Evolutionary conservation across 2,113 vertebrate genomes (phyloP).

Genomic region (Oxyura jamaicensis): DNA sequence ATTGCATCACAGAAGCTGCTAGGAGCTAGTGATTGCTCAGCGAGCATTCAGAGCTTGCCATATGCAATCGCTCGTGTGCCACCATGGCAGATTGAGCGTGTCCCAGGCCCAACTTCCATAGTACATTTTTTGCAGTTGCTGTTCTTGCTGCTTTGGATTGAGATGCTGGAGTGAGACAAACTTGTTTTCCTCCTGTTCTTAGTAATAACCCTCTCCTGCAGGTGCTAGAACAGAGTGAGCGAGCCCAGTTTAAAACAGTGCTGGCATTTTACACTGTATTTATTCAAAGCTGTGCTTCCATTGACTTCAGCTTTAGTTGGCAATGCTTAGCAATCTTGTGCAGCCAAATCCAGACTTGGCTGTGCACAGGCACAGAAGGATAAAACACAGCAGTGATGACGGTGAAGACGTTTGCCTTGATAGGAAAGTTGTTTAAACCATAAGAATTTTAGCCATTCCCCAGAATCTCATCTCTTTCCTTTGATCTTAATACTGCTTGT

Average conservation of each 20-base stretch:
- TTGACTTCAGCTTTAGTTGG: slow-evolving; percentile 19
- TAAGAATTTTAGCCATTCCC: neutral
- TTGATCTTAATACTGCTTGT: rapidly evolving
- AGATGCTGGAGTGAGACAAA: neutral
- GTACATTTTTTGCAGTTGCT: neutral
- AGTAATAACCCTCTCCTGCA: neutral
- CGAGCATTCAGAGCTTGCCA: neutral
- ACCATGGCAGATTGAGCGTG: neutral
- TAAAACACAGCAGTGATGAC: neutral
- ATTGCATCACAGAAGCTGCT: neutral
- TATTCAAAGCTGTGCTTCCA: neutral
- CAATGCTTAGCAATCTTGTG: neutral
- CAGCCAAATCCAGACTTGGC: neutral
- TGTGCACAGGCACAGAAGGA: neutral
- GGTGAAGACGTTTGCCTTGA: neutral
- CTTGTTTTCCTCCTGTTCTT: neutral
- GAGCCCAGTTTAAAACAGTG: neutral
- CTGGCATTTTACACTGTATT: neutral
- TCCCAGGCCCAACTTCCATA: neutral
- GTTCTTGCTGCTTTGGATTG: neutral
- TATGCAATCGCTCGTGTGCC: neutral
- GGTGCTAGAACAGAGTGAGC: neutral
- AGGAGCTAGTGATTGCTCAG: neutral
- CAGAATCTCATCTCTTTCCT: neutral
- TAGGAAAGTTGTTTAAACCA: neutral